phyloP scores from a whole-genome alignment of 2,888 invertebrate species.

The Hirtodrosophila confusa region DNA sequence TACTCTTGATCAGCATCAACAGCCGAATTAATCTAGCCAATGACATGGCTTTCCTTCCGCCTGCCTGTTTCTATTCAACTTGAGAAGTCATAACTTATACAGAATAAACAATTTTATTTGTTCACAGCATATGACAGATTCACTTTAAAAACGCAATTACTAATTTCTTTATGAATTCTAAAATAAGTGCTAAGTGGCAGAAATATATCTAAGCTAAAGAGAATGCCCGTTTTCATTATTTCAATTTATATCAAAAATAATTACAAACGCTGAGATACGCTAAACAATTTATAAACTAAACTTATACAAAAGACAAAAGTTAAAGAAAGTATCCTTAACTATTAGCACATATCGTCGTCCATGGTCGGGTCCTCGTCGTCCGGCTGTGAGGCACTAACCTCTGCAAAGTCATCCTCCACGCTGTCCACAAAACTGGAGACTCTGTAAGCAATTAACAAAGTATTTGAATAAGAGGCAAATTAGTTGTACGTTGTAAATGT shows the following conservation, averaged over 20 bases:
- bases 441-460: slow-evolving; percentile 61
- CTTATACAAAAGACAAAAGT: too few species aligned
- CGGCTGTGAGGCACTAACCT: slow-evolving; percentile 66
- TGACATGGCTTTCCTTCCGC: too few species aligned
- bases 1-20: too few species aligned
- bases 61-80: too few species aligned
- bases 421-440: slow-evolving; percentile 81
- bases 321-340: background rate
- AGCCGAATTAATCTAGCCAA: too few species aligned
- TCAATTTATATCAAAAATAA: slow-evolving; percentile 1
- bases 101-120: background rate
- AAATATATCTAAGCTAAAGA: too few species aligned
- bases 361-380: slow-evolving; percentile 81
- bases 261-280: background rate
- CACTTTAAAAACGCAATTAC: too few species aligned
- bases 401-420: slow-evolving; percentile 80
- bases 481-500: slow-evolving; percentile 26
- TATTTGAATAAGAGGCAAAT: slow-evolving; percentile 27
- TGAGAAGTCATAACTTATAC: background rate
- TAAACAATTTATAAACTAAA: background rate
- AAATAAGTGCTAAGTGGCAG: too few species aligned
- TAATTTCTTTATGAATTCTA: too few species aligned
- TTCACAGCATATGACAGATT: too few species aligned
- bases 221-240: background rate
- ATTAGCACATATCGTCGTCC: slow-evolving; percentile 82